These are phyloP conservation scores for Melipona quadrifasciata DNA, from an alignment of 1,140 invertebrate genomes.

Conservation along the genomic window DNA sequence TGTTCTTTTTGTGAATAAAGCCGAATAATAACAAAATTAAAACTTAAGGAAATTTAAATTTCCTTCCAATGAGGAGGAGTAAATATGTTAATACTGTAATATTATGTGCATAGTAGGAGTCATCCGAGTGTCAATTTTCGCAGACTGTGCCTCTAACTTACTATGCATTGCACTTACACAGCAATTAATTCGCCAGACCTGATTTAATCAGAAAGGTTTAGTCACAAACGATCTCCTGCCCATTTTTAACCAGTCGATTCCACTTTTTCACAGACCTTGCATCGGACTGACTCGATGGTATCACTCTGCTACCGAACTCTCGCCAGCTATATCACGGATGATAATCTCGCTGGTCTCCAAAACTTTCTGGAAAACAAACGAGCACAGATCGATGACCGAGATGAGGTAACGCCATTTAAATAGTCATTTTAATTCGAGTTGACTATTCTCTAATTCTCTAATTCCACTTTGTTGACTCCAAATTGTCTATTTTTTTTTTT, in stretches of 20 bases:
- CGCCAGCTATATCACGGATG: slow-evolving; percentile 89
- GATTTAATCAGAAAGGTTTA: not conserved
- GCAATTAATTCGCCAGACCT: slow-evolving; percentile 27
- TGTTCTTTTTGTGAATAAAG: too few species aligned
- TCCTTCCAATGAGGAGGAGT: too few species aligned
- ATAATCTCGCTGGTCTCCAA: slow-evolving; percentile 90
- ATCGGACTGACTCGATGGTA: slow-evolving; percentile 92
- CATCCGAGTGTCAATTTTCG: not conserved
- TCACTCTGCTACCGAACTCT: slow-evolving; percentile 91
- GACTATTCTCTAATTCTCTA: too few species aligned
- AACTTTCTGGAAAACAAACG: slow-evolving; percentile 91
- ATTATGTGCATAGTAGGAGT: not conserved
- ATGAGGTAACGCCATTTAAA: slow-evolving; percentile 86
- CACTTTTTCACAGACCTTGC: slow-evolving; percentile 82
- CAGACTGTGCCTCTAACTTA: not conserved
- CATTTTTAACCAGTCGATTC: not conserved
- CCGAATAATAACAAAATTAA: too few species aligned
- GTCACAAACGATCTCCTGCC: not conserved
- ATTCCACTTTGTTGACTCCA: too few species aligned
- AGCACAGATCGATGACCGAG: slow-evolving; percentile 92
- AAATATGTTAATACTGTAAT: not conserved
- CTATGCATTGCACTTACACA: not conserved
- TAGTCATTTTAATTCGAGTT: not conserved
- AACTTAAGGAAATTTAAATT: too few species aligned
- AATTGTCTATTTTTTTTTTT: too few species aligned